Evolutionary conservation across 2,113 vertebrate species (phyloP), one percentile per base, ranked within the genome.

Genomic region (Saccopteryx bilineata): DNA sequence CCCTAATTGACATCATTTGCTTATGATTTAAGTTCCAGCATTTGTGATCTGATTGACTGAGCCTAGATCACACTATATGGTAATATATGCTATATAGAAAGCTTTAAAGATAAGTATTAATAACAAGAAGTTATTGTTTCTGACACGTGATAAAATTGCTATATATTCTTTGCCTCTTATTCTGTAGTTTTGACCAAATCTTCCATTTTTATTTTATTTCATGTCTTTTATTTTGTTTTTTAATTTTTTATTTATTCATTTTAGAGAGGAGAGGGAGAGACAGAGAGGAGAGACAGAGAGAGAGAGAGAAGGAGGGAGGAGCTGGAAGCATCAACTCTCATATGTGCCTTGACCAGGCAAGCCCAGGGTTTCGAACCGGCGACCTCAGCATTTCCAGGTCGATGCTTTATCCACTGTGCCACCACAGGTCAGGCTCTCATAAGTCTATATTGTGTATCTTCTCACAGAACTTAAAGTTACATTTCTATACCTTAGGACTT

Each of bases 91-190:
- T 82, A 5, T 50, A 58, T 23, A 81, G 84, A 76, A 83, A 33
- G 10, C 63, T 82, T 66, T 72, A 46, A 96, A 87, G 60, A 26
- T 84, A 63, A 52, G 74, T 75, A 75, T 80, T 80, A 66, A 21
- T 23, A 50, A 82, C 18, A 95, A 89, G 31, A 56, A 56, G 50
- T 76, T 74, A 56, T 60, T 65, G 46, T 54, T 4, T 58, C 54
- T 93, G 39, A 39, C 52, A 26, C 3, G 6, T 52, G 8, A 72
- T 66, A 85, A 33, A 79, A 63, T 31, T 58, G 14, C 10, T 9
- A 1, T 63, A 50, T 26, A 33, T 88, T 52, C 19, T 82, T 86
- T 26, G 9, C 19, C 13, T 87, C 48, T 74, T 74, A 61, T 21
- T 71, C 68, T 93, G 28, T 81, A 63, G 6, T 63, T 85, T 89